Evolutionary conservation across 2,113 vertebrate genomes (phyloP).

Genomic region (Argyrosomus japonicus): DNA sequence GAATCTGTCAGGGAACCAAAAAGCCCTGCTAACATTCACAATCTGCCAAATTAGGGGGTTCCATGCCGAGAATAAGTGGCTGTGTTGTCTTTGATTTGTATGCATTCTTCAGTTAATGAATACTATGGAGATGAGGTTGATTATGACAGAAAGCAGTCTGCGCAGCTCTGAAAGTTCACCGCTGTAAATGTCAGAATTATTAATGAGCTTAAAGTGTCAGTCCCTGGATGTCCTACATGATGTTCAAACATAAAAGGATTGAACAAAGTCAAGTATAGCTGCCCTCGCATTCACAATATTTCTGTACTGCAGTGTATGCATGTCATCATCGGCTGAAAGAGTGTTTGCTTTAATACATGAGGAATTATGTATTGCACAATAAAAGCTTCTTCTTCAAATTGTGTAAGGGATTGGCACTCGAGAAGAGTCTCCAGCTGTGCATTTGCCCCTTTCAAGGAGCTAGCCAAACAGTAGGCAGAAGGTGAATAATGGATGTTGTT

Average conservation of each 20-base stretch:
- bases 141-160: conserved; percentile 63
- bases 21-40: conserved; percentile 40
- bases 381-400: conserved; percentile 14
- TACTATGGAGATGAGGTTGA: conserved; percentile 50
- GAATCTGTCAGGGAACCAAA: conserved; percentile 48
- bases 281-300: conserved; percentile 26
- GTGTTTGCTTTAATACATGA: conserved; percentile 27
- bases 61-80: conserved; percentile 13
- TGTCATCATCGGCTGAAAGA: conserved; percentile 15
- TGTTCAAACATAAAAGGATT: conserved; percentile 43
- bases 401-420: conserved; percentile 26
- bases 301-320: neutral
- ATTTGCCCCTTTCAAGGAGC: conserved; percentile 58
- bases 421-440: conserved; percentile 43
- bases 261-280: conserved; percentile 36
- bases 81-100: conserved; percentile 57
- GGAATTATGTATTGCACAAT: conserved; percentile 12
- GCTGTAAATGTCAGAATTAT: conserved; percentile 72
- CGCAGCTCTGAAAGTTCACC: conserved; percentile 63
- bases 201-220: conserved; percentile 52
- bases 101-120: conserved; percentile 63
- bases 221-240: conserved; percentile 39
- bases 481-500: conserved; percentile 82
- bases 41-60: conserved; percentile 43
- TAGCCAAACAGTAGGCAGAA: conserved; percentile 69